These are phyloP conservation scores for Gorsachius goisagi DNA, from an alignment of 2,113 vertebrate species.

Conservation along the genomic window DNA sequence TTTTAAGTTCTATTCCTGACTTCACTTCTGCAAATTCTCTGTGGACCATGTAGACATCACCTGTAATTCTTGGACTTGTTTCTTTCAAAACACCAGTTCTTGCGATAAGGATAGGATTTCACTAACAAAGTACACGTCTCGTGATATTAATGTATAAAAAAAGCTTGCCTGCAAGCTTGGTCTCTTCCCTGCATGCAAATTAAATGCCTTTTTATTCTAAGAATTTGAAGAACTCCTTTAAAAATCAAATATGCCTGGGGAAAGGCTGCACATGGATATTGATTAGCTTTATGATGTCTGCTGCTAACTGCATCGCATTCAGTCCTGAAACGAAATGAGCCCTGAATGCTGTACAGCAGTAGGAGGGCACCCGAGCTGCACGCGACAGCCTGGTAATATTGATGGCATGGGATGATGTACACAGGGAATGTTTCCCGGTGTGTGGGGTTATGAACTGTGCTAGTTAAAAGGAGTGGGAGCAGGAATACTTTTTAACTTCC, in stretches of 20 bases:
- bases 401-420: background rate
- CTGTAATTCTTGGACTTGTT: background rate
- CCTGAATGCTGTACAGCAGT: background rate
- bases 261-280: background rate
- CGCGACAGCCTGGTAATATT: too few species aligned
- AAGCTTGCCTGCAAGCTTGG: background rate
- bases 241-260: background rate
- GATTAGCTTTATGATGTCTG: background rate
- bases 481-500: background rate
- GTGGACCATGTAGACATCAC: background rate
- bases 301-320: background rate
- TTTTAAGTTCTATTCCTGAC: background rate
- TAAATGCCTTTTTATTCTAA: slow-evolving; percentile 49
- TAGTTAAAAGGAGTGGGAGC: background rate
- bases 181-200: slow-evolving; percentile 25
- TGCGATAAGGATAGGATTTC: background rate
- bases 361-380: background rate
- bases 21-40: background rate
- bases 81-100: background rate
- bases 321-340: background rate
- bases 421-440: background rate
- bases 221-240: slow-evolving; percentile 5
- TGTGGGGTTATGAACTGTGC: too few species aligned
- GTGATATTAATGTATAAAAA: background rate
- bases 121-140: background rate